Percentiles rank a stretch among this genome's conserved stretches.
Evolutionary conservation across 2,888 invertebrate genomes (phyloP).

Genomic region (Pseudeuparius sepicola): DNA sequence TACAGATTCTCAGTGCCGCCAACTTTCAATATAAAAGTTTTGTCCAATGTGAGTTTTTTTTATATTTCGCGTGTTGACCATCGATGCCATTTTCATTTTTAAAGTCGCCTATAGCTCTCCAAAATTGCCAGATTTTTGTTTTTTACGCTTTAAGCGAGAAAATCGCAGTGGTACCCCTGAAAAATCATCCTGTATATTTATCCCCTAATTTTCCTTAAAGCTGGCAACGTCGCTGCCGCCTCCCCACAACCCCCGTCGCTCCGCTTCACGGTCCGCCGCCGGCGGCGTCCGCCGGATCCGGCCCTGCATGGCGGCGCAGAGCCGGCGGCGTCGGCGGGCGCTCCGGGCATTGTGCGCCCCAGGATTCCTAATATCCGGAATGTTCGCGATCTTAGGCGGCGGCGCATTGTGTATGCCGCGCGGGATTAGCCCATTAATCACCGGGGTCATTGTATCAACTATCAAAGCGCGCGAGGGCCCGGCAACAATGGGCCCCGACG

Average conservation of each 20-base stretch:
- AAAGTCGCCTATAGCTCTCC: too few relatives aligned
- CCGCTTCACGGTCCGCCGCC: constrained; percentile 1
- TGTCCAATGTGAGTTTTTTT: too few relatives aligned
- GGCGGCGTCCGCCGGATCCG: background rate
- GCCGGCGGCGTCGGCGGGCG: background rate
- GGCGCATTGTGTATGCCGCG: constrained; percentile 42
- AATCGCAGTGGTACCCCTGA: too few relatives aligned
- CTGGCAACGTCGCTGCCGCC: background rate
- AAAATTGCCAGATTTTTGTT: too few relatives aligned
- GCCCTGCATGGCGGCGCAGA: background rate
- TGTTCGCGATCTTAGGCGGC: constrained; percentile 39
- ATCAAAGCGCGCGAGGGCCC: constrained; percentile 42
- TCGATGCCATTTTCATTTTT: too few relatives aligned
- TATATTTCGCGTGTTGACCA: too few relatives aligned
- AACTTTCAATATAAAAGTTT: too few relatives aligned
- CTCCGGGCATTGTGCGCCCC: constrained; percentile 25
- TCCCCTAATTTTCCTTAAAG: too few relatives aligned
- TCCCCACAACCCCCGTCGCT: background rate
- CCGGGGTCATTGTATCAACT: constrained; percentile 44
- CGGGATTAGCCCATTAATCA: constrained; percentile 43
- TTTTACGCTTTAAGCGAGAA: too few relatives aligned
- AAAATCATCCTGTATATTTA: too few relatives aligned
- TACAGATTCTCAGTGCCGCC: too few relatives aligned
- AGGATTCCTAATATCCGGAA: constrained; percentile 43
- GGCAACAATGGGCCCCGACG: constrained; percentile 39